Evolutionary conservation across 2,888 invertebrate species (phyloP), one percentile per base, ranked within the genome.

Genomic region (Digitonthophagus gazella): DNA sequence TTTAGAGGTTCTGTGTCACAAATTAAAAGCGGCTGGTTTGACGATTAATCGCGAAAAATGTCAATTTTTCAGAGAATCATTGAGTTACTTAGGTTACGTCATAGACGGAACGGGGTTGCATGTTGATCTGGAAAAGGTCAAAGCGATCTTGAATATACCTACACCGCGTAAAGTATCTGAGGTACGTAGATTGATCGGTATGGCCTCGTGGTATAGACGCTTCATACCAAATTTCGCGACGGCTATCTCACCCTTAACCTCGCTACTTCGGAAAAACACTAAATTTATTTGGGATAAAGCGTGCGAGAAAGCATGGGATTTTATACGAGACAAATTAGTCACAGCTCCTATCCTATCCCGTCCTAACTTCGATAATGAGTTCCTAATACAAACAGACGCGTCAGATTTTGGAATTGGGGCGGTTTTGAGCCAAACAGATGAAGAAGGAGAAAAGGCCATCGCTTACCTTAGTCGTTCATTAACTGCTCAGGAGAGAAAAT

Each of bases 41-140:
- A 75, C 73, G 73, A 44, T 76, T 1, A 76, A 73, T 58, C 14
- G 5, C 5, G 74, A 76, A 3, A 78, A 77, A 67, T 75, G 75
- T 65, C 66, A 74, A n/a, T 79, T 77, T 67, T 75, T 74, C n/a
- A 44, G 71, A 6, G 63, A 56, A 6, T 58, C 72, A 44, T 54
- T 80, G 0, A 70, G 69, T 14, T 78, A 76, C 67, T 67, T 80
- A 5, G 80, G 80, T 1, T 78, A 77, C 58, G 55, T 77, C 0
- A 74, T 80, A 1, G 69, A 74, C 57, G 58, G 56, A 2, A 15
- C 73, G 0, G 77, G 77, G 2, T 16, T 75, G 1, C 66, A 68
- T 4, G 57, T 69, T 1, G 71, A 75, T 44, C 69, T 69, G 2
- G 66, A 69, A 5, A 71, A 71, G 16, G 67, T 66, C 15, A 14